These are phyloP conservation scores for Propithecus coquereli DNA, from an alignment of 2,113 vertebrate genomes.

Conservation along the genomic window DNA sequence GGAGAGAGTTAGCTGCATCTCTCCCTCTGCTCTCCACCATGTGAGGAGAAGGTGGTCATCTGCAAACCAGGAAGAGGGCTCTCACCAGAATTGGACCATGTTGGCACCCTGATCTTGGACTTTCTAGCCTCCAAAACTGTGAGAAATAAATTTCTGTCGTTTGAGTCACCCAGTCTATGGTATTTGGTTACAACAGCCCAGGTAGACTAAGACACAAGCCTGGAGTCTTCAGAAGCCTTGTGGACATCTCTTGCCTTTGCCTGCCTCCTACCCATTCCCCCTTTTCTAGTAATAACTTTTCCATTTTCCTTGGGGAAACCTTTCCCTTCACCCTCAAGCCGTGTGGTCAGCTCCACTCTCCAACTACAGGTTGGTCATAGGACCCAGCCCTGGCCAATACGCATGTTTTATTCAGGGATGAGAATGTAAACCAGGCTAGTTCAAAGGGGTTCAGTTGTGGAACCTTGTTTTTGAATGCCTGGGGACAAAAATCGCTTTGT, in stretches of 20 bases:
- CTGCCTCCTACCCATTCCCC: not conserved
- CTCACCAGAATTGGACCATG: not conserved
- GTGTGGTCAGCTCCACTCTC: not conserved
- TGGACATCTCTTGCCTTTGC: not conserved
- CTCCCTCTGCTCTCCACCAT: not conserved
- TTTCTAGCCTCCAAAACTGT: not conserved
- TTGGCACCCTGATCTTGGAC: not conserved
- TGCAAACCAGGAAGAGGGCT: not conserved
- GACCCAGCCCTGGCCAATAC: not conserved
- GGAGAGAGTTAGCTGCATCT: not conserved
- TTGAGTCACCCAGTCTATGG: not conserved
- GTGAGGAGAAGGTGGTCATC: not conserved
- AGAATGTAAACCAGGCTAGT: not conserved
- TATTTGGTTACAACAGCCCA: not conserved
- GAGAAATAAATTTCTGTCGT: not conserved
- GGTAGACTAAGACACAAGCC: not conserved
- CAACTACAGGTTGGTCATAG: not conserved
- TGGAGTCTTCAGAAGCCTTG: not conserved
- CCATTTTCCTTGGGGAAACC: not conserved
- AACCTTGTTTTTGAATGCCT: not conserved
- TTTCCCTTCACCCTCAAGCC: not conserved
- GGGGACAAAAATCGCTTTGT: not conserved
- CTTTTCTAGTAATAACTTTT: not conserved
- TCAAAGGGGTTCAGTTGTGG: not conserved
- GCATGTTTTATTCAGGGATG: not conserved